Percentiles rank a stretch among this genome's conserved stretches.
phyloP scores from a whole-genome alignment of 1,140 invertebrate species.

The Aricia agestis region DNA sequence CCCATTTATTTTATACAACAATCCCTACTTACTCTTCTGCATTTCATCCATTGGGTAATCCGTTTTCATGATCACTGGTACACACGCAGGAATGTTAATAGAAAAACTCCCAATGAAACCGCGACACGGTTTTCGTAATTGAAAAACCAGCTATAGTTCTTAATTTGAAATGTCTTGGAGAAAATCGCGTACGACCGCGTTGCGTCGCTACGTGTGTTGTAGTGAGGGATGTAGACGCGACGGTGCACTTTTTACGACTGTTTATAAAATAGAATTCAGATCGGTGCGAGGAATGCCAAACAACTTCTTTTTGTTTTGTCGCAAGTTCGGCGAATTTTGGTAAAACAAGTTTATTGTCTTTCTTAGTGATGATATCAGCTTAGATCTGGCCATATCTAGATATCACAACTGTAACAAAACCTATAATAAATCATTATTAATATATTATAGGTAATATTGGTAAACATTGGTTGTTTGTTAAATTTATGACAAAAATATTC shows the following conservation, averaged over 20 bases:
- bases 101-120: slow-evolving; percentile 9
- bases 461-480: no score
- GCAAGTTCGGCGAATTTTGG: neutral
- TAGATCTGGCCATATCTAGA: neutral
- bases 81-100: slow-evolving; percentile 22
- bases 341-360: neutral
- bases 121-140: slow-evolving; percentile 30
- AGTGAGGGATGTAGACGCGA: slow-evolving; percentile 57
- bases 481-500: no score
- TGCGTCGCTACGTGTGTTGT: slow-evolving; percentile 50
- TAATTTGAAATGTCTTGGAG: slow-evolving; percentile 55
- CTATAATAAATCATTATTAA: no score
- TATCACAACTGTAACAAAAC: neutral
- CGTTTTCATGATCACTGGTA: slow-evolving; percentile 61
- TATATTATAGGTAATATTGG: no score
- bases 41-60: slow-evolving; percentile 73
- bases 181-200: slow-evolving; percentile 50
- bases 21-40: slow-evolving; percentile 65
- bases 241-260: slow-evolving; percentile 54
- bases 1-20: neutral
- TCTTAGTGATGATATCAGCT: neutral
- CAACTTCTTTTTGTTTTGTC: neutral
- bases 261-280: slow-evolving; percentile 44
- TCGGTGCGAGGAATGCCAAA: slow-evolving; percentile 21
- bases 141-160: slow-evolving; percentile 45